These are phyloP conservation scores for Sipha flava DNA, from an alignment of 1,140 invertebrate genomes.

Conservation along the genomic window DNA sequence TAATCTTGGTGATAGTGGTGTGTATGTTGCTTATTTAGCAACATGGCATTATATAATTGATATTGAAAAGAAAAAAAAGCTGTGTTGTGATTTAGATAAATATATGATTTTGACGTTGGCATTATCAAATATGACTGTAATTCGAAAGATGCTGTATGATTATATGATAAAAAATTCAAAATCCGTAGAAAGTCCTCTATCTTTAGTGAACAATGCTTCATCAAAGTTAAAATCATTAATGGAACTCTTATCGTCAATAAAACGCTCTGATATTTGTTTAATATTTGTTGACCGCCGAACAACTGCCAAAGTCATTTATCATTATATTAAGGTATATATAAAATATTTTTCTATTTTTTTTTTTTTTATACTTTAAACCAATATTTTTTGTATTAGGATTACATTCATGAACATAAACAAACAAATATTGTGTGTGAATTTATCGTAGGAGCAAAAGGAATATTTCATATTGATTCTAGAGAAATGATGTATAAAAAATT, in stretches of 20 bases:
- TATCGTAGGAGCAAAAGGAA: constrained; percentile 56
- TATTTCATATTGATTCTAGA: constrained; percentile 48
- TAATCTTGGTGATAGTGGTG: neutral
- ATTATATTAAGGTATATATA: constrained; percentile 55
- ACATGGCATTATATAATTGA: constrained; percentile 8
- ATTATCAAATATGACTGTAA: constrained; percentile 36
- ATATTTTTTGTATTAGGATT: neutral
- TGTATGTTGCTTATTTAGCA: neutral
- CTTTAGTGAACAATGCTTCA: constrained; percentile 49
- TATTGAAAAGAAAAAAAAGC: neutral
- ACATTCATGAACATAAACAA: constrained; percentile 42
- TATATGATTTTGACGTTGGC: neutral
- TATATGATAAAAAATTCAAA: constrained; percentile 38
- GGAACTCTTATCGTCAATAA: constrained; percentile 46
- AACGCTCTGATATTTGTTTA: constrained; percentile 46
- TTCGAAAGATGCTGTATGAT: constrained; percentile 42
- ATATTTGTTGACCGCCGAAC: constrained; percentile 73
- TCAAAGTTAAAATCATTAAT: constrained; percentile 52
- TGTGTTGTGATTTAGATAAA: neutral
- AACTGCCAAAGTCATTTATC: constrained; percentile 66
- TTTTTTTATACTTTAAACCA: neutral
- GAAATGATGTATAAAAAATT: constrained; percentile 49
- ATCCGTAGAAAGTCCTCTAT: constrained; percentile 39
- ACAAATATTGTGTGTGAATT: constrained; percentile 58
- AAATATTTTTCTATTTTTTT: neutral